phyloP scores from a whole-genome alignment of 2,888 invertebrate genomes.

The Mythimna vitellina region DNA sequence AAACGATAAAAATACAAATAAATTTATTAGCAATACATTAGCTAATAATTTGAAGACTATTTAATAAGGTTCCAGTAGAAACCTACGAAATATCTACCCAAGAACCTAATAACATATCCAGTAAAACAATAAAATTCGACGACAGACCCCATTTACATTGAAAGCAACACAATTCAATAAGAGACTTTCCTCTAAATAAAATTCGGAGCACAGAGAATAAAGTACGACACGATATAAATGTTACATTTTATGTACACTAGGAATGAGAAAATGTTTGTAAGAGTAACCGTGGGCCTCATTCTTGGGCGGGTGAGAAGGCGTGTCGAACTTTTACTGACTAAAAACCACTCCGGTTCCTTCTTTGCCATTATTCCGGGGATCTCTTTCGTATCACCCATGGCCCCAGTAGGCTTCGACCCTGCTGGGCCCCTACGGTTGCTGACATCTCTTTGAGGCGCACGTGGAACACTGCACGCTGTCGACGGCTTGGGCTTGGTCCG shows the following conservation, averaged over 20 bases:
- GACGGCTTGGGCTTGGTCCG: too few relatives aligned
- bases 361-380: too few relatives aligned
- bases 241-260: slow-evolving; percentile 9
- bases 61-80: too few relatives aligned
- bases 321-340: too few relatives aligned
- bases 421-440: too few relatives aligned
- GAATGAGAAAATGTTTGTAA: neutral
- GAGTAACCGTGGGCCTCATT: neutral
- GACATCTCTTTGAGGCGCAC: too few relatives aligned
- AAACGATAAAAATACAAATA: slow-evolving; percentile 4
- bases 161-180: slow-evolving; percentile 53
- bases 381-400: too few relatives aligned
- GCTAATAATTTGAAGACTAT: neutral
- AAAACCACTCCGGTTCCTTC: too few relatives aligned
- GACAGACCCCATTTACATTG: slow-evolving; percentile 34
- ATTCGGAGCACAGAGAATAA: slow-evolving; percentile 1
- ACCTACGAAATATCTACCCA: slow-evolving; percentile 6
- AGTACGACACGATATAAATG: slow-evolving; percentile 12
- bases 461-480: too few relatives aligned
- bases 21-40: slow-evolving; percentile 24
- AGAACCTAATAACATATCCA: slow-evolving; percentile 21
- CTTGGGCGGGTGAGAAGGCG: too few relatives aligned
- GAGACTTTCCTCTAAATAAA: slow-evolving; percentile 20
- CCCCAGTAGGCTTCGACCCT: too few relatives aligned
- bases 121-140: slow-evolving; percentile 48